phyloP scores from a whole-genome alignment of 2,888 invertebrate species.

The Thereva unica region DNA sequence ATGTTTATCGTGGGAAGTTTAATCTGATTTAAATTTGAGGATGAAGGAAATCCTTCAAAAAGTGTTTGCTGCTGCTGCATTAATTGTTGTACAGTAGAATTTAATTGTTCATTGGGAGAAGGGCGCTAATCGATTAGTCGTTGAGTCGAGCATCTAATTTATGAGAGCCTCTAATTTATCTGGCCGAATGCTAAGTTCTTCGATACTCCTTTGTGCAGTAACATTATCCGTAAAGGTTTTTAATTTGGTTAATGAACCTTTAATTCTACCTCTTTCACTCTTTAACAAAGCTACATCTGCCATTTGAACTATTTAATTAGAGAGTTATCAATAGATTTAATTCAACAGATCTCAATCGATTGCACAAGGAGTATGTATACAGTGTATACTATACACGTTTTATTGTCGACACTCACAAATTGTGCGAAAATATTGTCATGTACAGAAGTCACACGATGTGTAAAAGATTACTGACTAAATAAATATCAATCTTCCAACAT shows the following conservation, averaged over 20 bases:
- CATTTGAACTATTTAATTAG: background rate
- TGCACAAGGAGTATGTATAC: too few species aligned
- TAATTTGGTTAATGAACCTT: conserved; percentile 8
- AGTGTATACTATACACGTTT: too few species aligned
- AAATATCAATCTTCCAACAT: too few species aligned
- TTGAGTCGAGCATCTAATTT: conserved; percentile 6
- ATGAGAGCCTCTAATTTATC: conserved; percentile 8
- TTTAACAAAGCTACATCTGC: background rate
- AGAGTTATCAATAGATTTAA: too few species aligned
- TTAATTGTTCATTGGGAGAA: background rate
- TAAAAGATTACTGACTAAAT: too few species aligned
- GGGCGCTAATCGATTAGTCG: background rate
- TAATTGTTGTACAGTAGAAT: conserved; percentile 1
- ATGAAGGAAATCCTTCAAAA: background rate
- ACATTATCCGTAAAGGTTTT: background rate
- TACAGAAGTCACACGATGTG: too few species aligned
- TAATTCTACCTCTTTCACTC: background rate
- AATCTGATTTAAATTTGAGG: background rate
- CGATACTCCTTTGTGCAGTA: background rate
- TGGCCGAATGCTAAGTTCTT: background rate
- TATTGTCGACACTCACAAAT: too few species aligned
- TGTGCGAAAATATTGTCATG: too few species aligned
- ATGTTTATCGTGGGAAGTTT: conserved; percentile 8
- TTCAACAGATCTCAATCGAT: too few species aligned
- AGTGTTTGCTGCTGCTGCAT: background rate